phyloP scores from a whole-genome alignment of 1,140 invertebrate genomes.

The Geopemphigus sp. region DNA sequence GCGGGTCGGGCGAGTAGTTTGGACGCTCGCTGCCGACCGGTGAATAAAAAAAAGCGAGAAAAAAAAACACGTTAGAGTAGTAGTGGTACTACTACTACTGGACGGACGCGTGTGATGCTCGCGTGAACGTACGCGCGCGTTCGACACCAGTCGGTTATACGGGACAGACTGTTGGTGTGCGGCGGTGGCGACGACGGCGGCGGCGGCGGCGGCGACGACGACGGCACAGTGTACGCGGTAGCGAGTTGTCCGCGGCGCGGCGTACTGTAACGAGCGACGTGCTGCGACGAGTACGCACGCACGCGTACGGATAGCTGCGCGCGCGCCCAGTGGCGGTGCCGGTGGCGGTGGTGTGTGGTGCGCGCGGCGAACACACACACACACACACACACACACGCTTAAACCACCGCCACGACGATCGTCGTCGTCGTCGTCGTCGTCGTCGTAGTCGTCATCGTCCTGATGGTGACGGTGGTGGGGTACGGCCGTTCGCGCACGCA shows the following conservation, averaged over 20 bases:
- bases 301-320: background rate
- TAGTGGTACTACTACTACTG: too few relatives aligned
- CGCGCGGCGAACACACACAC: background rate
- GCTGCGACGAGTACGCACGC: slow-evolving; percentile 10
- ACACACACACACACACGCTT: background rate
- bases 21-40: too few relatives aligned
- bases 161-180: slow-evolving; percentile 15
- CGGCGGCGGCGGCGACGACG: background rate
- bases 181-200: background rate
- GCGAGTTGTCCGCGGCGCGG: slow-evolving; percentile 30
- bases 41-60: too few relatives aligned
- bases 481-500: background rate
- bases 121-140: too few relatives aligned
- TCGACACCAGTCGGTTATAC: slow-evolving; percentile 4
- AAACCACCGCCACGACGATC: background rate
- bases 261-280: slow-evolving; percentile 4
- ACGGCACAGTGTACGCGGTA: slow-evolving; percentile 10
- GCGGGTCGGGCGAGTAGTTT: too few relatives aligned
- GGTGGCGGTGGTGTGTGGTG: background rate
- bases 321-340: background rate
- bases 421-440: too few relatives aligned
- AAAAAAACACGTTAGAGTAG: too few relatives aligned
- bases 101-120: too few relatives aligned
- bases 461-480: too few relatives aligned
- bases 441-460: too few relatives aligned